A percentile compares a stretch with the other conserved stretches of the same genome.
Conservation (phyloP, 2,113 vertebrate genomes). For the Pheucticus melanocephalus region DNA sequence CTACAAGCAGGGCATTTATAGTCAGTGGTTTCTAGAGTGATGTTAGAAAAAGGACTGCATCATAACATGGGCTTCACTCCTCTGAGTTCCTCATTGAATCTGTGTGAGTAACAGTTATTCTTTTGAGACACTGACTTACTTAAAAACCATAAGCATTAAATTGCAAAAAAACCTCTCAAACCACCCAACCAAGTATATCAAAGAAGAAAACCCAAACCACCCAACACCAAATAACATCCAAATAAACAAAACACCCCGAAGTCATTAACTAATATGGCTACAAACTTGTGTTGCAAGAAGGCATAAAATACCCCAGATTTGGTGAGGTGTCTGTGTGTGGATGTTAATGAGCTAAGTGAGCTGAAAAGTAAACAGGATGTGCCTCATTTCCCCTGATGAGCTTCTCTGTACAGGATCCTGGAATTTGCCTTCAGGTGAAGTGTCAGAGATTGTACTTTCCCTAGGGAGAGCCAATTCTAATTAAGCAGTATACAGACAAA, state of each 20-base stretch:
- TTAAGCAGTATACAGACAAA: background rate
- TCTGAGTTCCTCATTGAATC: background rate
- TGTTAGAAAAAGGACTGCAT: background rate
- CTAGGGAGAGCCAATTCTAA: slow-evolving; percentile 2
- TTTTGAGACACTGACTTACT: background rate
- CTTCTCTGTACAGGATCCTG: slow-evolving; percentile 16
- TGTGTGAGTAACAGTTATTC: background rate
- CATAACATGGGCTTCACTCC: background rate
- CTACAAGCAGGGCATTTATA: background rate
- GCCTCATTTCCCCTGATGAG: slow-evolving; percentile 59
- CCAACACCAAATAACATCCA: background rate
- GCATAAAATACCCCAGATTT: background rate
- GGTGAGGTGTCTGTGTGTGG: background rate
- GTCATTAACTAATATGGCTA: background rate
- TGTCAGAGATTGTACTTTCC: slow-evolving; percentile 23
- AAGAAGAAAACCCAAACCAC: background rate
- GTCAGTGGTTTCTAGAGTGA: background rate
- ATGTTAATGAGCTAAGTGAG: slow-evolving; percentile 35
- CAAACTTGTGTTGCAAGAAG: background rate
- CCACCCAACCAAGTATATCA: background rate
- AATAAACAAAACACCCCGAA: background rate
- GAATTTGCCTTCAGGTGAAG: slow-evolving; percentile 59
- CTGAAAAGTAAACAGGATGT: slow-evolving; percentile 56
- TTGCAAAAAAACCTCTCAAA: background rate
- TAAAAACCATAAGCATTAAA: background rate